Base-by-base conservation (phyloP, 1,140 invertebrate species). In the Listronotus bonariensis region DNA sequence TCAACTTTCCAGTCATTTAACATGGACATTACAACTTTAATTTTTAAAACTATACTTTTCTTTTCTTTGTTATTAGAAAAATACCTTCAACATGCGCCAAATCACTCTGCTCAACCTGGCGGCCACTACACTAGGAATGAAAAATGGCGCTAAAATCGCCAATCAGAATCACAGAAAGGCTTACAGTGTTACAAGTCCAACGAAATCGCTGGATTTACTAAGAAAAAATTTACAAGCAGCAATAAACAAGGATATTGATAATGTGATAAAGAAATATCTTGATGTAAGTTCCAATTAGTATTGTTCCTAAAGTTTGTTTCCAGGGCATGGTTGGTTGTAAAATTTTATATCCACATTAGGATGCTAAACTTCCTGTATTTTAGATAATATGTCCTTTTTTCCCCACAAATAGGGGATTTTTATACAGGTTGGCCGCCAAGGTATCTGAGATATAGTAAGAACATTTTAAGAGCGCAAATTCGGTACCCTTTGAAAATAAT, bases 211-310 rank as follows among this genome's bases (percentile, higher is more conserved):
- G 41, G 89, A 92, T 74, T 81, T 91, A 49, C 72, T 92, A 17
- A 74, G 90, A 56, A 87, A 89, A 76, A 90, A 88, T 71, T 80
- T 92, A 68, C 90, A 92, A 78, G 84, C 83, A 65, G 83, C 83
- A 55, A 88, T 92, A 20, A 92, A 91, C 71, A 87, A 88, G 73
- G 90, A 92, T 76, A 88, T 92, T 65, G 86, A 91, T 79, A 82
- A 83, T 76, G 84, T 91, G 20, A 85, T 91, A 20, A 86, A 87
- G 70, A 88, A 88, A 73, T 91, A 91, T 80, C 79, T 90, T 43
- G 88, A 90, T 74, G 89, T 90, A 78, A 79, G 81, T 26, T 26
- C 5, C n/a, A n/a, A n/a, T n/a, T n/a, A n/a, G n/a, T n/a, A n/a
- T n/a, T n/a, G n/a, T n/a, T n/a, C n/a, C n/a, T n/a, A n/a, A n/a